These are phyloP conservation scores for Pseudopleuronectes americanus DNA, from an alignment of 2,797 vertebrate genomes.

Conservation along the genomic window DNA sequence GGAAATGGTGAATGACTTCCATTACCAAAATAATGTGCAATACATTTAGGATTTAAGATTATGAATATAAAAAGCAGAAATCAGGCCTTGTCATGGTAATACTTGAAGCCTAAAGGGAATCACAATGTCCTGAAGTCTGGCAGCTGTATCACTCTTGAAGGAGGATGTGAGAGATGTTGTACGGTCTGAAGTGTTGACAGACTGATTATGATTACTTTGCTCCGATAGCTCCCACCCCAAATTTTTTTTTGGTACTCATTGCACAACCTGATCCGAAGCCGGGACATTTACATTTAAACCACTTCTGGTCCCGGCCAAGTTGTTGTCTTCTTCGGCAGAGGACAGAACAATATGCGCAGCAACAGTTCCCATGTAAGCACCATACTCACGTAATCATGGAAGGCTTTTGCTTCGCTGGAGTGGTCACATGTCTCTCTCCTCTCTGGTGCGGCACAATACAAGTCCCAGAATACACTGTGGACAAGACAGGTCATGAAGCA, in stretches of 20 bases:
- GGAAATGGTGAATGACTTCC: background rate
- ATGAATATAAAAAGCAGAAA: background rate
- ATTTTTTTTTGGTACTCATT: background rate
- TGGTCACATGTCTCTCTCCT: slow-evolving; percentile 99
- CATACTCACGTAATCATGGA: slow-evolving; percentile 98
- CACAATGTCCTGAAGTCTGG: background rate
- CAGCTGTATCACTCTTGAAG: slow-evolving; percentile 12
- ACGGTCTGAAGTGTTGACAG: slow-evolving; percentile 20
- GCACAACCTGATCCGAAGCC: slow-evolving; percentile 13
- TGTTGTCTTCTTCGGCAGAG: slow-evolving; percentile 27
- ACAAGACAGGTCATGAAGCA: slow-evolving; percentile 68
- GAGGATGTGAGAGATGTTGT: slow-evolving; percentile 17
- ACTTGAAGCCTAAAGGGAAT: background rate
- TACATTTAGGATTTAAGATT: background rate
- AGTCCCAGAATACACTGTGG: slow-evolving; percentile 98
- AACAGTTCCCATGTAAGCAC: slow-evolving; percentile 47
- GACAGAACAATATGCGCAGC: slow-evolving; percentile 41
- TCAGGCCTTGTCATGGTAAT: background rate
- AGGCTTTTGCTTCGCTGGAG: slow-evolving; percentile 99
- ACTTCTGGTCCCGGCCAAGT: slow-evolving; percentile 19
- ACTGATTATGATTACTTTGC: slow-evolving; percentile 24
- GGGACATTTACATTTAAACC: slow-evolving; percentile 18
- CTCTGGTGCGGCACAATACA: slow-evolving; percentile 98
- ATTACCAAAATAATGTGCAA: background rate
- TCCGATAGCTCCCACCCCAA: background rate